Percentiles rank a stretch among this genome's conserved stretches.
Evolutionary conservation across 2,113 vertebrate species (phyloP).

Genomic region (Corythaixoides concolor): DNA sequence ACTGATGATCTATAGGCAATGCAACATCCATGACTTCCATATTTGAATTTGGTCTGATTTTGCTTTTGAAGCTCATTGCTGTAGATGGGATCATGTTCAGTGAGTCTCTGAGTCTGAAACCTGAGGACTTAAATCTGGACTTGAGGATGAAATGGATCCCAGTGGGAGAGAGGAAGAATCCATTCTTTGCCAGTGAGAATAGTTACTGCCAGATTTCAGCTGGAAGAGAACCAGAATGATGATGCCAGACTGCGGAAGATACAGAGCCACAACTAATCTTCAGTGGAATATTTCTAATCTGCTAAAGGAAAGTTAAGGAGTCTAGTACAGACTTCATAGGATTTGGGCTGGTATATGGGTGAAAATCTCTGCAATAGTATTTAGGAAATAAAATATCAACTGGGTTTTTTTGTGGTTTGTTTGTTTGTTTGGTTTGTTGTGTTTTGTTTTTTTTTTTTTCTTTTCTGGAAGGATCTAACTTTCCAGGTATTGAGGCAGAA

Average conservation of each 20-base stretch:
- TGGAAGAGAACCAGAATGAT: neutral
- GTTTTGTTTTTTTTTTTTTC: neutral
- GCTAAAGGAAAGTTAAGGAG: neutral
- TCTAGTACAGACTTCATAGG: neutral
- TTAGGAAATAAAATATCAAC: neutral
- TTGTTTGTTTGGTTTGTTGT: too few relatives aligned
- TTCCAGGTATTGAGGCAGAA: neutral
- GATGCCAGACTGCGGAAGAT: neutral
- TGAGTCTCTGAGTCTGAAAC: neutral
- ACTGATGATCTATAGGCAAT: neutral
- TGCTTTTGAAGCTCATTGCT: neutral
- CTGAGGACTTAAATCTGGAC: neutral
- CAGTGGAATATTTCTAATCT: neutral
- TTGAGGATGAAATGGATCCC: neutral
- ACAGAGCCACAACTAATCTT: neutral
- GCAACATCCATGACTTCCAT: neutral
- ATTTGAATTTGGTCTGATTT: neutral
- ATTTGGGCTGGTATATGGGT: neutral
- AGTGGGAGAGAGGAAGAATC: neutral
- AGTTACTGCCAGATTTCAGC: neutral
- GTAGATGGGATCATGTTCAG: neutral
- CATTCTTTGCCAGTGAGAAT: neutral
- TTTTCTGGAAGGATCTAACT: neutral
- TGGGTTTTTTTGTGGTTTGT: too few relatives aligned
- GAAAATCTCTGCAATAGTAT: neutral